Evolutionary conservation across 2,113 vertebrate genomes (phyloP).

Genomic region (Leptobrachium ailaonicum): DNA sequence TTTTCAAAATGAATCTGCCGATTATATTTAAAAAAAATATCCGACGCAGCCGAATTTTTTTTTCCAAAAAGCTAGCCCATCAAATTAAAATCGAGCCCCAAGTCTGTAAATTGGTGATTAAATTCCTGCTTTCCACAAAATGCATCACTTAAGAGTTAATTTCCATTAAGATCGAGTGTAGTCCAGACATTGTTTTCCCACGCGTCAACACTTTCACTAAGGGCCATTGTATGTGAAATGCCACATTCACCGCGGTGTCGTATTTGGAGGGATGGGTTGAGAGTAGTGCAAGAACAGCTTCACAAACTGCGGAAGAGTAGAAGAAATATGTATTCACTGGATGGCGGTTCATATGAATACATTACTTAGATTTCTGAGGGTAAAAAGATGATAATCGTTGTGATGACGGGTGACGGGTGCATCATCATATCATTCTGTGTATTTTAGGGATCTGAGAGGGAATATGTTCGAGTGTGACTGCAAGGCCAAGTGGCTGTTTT

Average conservation of each 20-base stretch:
- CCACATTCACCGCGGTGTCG: background rate
- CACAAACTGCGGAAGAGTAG: too few relatives aligned
- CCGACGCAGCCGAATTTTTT: too few relatives aligned
- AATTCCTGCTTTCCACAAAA: background rate
- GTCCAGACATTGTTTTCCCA: background rate
- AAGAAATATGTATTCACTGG: too few relatives aligned
- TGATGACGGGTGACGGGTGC: too few relatives aligned
- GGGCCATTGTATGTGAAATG: background rate
- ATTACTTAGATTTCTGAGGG: too few relatives aligned
- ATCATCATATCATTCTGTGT: conserved; percentile 1
- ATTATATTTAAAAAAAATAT: too few relatives aligned
- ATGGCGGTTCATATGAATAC: too few relatives aligned
- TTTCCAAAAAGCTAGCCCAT: too few relatives aligned
- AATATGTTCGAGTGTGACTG: conserved; percentile 97
- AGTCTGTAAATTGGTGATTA: too few relatives aligned
- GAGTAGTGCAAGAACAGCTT: background rate
- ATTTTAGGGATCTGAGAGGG: conserved; percentile 88
- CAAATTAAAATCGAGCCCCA: too few relatives aligned
- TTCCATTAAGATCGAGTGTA: conserved; percentile 1
- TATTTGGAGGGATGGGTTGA: background rate
- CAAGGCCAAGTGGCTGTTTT: conserved; percentile 94
- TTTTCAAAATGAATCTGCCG: too few relatives aligned
- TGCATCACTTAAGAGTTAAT: background rate
- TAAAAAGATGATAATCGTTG: too few relatives aligned
- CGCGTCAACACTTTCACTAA: background rate